Evolutionary conservation across 2,888 invertebrate genomes (phyloP), one percentile per base, ranked within the genome.

Genomic region (Psylliodes chrysocephalus): DNA sequence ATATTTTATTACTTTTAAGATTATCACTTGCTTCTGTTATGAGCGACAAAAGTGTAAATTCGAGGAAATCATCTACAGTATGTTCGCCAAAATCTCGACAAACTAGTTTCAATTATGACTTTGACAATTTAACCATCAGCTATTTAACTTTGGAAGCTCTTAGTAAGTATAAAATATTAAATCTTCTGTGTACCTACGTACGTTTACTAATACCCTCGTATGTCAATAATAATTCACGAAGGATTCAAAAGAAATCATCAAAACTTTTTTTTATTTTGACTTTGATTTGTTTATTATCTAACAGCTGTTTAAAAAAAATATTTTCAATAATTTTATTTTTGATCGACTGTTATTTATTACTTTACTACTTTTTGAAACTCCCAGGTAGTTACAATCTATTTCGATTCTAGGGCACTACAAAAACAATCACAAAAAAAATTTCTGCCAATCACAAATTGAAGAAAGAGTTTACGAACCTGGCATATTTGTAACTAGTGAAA

Each of bases 381-480:
- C 10, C 35, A 10, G 10, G 8, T 2, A 18, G 12, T n/a, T 17
- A 15, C 10, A 10, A 42, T 6, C 3, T 33, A 10, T 33, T 33
- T 2, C 10, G n/a, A 12, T 72, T 69, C 35, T 49, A 80, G 80
- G 72, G n/a, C 76, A 80, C 60, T 81, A 79, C 51, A 78, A 78
- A 64, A 74, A 73, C 28, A 67, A 72, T 22, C 78, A 80, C 49
- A 70, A 71, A 15, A 75, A 76, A 52, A 78, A 78, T 56, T 81
- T 79, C 52, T 70, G 71, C 35, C 80, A 80, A 60, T 78, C 79
- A 0, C 75, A 77, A 60, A 73, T 80, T 2, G 81, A 81, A 66
- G 81, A 81, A 68, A 75, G 73, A 28, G 68, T 76, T 7, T 81
- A 79, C 53, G 77, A 78, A 63, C 77, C 79, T 8, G 79, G 79